Conservation (phyloP, 2,113 vertebrate genomes). For the Helogale parvula region DNA sequence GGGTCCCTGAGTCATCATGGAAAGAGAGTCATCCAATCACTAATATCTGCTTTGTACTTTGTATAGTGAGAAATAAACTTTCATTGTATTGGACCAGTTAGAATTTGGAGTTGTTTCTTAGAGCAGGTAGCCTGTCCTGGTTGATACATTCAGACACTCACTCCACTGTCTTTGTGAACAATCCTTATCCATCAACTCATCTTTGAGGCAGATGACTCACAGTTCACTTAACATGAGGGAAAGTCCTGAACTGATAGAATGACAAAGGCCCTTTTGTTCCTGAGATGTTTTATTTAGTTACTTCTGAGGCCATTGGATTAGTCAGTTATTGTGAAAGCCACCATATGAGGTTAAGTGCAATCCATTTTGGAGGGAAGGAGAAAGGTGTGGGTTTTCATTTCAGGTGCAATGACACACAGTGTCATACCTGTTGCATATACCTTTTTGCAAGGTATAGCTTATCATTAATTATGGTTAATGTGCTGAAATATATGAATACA, state of each 20-base stretch:
- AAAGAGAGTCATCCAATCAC: neutral
- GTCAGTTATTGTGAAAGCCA: constrained; percentile 43
- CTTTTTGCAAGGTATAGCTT: neutral
- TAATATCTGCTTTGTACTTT: neutral
- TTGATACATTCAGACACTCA: neutral
- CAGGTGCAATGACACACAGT: neutral
- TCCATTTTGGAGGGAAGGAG: neutral
- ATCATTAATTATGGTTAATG: neutral
- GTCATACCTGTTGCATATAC: neutral
- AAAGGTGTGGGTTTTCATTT: neutral
- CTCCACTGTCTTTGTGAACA: neutral
- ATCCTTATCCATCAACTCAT: constrained; percentile 31
- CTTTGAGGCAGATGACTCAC: constrained; percentile 57
- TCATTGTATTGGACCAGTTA: neutral
- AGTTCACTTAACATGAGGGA: constrained; percentile 32
- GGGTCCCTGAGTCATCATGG: neutral
- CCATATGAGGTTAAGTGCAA: neutral
- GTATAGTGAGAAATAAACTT: neutral
- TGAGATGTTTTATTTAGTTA: constrained; percentile 44
- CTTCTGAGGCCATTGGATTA: constrained; percentile 18
- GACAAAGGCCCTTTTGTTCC: constrained; percentile 53
- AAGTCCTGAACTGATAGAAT: constrained; percentile 20
- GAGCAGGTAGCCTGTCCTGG: neutral
- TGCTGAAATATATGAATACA: neutral
- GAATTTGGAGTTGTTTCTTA: neutral